Evolutionary conservation across 2,888 invertebrate genomes (phyloP).

Genomic region (Macrophya annulata): DNA sequence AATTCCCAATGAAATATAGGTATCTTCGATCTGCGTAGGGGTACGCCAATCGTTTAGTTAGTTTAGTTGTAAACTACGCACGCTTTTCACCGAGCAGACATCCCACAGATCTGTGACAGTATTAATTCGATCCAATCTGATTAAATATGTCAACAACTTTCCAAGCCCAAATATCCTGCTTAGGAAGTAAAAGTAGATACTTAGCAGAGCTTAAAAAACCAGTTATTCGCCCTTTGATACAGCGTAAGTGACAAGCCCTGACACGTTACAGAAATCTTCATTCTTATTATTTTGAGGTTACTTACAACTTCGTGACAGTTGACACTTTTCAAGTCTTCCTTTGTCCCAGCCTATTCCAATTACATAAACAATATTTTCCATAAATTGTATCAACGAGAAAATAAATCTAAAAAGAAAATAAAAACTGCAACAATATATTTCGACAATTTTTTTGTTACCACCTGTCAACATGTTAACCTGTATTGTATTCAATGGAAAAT

Average conservation of each 20-base stretch:
- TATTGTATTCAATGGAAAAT: background rate
- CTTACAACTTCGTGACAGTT: background rate
- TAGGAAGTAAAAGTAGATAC: constrained; percentile 72
- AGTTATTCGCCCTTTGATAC: constrained; percentile 73
- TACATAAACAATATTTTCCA: background rate
- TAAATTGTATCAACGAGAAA: background rate
- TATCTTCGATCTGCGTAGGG: constrained; percentile 4
- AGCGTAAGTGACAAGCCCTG: constrained; percentile 68
- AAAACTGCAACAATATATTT: background rate
- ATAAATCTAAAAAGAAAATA: background rate
- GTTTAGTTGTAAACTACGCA: background rate
- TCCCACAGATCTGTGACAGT: background rate
- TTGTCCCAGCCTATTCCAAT: background rate
- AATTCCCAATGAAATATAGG: constrained; percentile 27
- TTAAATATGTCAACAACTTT: constrained; percentile 65
- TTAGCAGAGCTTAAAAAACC: constrained; percentile 73
- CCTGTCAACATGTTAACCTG: background rate
- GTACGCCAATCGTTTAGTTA: background rate
- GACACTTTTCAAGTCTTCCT: background rate
- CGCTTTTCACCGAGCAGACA: background rate
- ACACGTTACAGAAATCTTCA: background rate
- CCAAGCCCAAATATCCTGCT: constrained; percentile 69
- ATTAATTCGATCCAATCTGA: background rate
- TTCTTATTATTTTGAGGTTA: constrained; percentile 24
- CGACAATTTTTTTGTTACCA: background rate